phyloP scores from a whole-genome alignment of 2,113 vertebrate genomes.

The Chlorodrepanis virens region DNA sequence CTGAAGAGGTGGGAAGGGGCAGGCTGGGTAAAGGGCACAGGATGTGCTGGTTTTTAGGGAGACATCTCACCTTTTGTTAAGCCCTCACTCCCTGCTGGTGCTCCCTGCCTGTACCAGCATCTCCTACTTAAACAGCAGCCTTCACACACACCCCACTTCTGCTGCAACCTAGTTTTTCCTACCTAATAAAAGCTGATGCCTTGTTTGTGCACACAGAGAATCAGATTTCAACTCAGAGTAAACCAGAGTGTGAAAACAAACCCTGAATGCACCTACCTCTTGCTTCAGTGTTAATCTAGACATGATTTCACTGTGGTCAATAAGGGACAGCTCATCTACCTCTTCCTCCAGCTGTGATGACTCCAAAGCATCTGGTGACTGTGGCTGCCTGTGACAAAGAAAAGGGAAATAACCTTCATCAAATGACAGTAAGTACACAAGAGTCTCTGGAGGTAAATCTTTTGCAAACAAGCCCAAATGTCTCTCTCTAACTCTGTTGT shows the following conservation, averaged over 20 bases:
- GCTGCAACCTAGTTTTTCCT: not conserved
- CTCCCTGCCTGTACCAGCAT: not conserved
- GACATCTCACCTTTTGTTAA: not conserved
- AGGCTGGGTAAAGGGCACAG: not conserved
- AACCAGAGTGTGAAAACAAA: not conserved
- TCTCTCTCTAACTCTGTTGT: not conserved
- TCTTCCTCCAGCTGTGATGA: conserved; percentile 81
- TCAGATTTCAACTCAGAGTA: not conserved
- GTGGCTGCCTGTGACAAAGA: conserved; percentile 72
- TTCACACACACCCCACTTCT: not conserved
- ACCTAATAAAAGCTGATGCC: not conserved
- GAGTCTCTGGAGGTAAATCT: not conserved
- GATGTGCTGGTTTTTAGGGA: not conserved
- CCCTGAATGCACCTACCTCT: conserved; percentile 75
- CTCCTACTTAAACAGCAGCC: not conserved
- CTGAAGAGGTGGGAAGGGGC: not conserved
- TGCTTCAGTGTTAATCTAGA: conserved; percentile 91
- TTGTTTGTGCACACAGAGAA: not conserved
- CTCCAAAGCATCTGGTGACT: conserved; percentile 81
- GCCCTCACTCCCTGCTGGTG: not conserved
- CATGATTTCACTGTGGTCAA: conserved; percentile 96
- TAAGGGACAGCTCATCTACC: conserved; percentile 93
- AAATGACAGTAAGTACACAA: not conserved
- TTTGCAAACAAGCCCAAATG: not conserved
- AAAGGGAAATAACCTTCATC: not conserved